Evolutionary conservation across 2,113 vertebrate genomes (phyloP), one percentile per base, ranked within the genome.

Genomic region (Lutjanus erythropterus): DNA sequence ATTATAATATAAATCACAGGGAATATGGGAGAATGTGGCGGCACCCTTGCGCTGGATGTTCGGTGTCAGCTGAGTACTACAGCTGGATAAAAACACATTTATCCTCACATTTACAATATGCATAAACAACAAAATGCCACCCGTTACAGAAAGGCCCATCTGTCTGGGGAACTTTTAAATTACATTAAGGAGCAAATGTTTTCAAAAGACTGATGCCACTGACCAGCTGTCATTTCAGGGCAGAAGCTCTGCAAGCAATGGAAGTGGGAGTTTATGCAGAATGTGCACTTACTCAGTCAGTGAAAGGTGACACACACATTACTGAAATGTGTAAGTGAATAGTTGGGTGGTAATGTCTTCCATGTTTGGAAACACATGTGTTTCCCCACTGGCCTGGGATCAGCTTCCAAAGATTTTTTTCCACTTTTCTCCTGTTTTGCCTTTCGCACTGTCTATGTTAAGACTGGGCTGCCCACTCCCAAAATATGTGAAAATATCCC

Each of bases 351-450:
- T 42, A 37, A 42, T 69, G 37, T 73, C 68, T 44, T 56, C 23
- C 39, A 53, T 49, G 61, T 76, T 55, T 68, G 29, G 49, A 75
- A 88, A 85, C 73, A 74, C 66, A 64, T 69, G 67, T 68, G 44
- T 35, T 19, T 33, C 66, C 61, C 46, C 11, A 64, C 42, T 31
- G 14, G 31, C 65, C 33, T 49, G 18, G 49, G 59, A 75, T 80
- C 66, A 71, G 55, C 73, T 62, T 68, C 5, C 19, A 37, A 23
- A 60, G 19, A 9, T 50, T 33, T 31, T 35, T 60, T 59, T 61
- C 47, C 7, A 21, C 25, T 50, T 46, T 56, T 59, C 29, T 49
- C 6, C 56, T 23, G 9, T 33, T 46, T 49, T 56, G 16, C 12
- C 21, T 33, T 47, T 31, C n/a, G 2, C 2, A 6, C 10, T 37